Conservation (phyloP, 2,113 vertebrate species). For the Rhabdomys dilectus region DNA sequence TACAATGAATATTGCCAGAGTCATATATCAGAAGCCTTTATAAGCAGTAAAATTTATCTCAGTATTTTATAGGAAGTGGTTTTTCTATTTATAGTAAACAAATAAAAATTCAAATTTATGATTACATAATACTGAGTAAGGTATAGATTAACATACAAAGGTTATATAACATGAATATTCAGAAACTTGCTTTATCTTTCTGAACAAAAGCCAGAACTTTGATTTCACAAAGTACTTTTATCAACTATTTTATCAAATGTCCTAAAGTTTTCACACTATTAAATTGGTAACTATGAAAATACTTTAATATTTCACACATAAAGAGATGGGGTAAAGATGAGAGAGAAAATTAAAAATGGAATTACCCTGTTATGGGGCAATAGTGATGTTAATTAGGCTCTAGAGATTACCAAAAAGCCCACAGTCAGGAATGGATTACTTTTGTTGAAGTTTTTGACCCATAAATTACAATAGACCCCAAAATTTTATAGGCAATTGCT, state of each 20-base stretch:
- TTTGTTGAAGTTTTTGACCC: background rate
- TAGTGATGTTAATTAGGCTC: background rate
- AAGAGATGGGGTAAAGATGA: background rate
- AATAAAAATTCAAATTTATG: slow-evolving; percentile 25
- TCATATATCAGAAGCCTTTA: background rate
- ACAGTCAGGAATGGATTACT: background rate
- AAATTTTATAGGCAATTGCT: background rate
- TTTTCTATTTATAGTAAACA: background rate
- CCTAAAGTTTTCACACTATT: background rate
- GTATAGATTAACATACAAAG: background rate
- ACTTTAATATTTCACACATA: background rate
- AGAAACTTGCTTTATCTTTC: background rate
- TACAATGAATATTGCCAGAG: background rate
- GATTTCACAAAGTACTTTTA: background rate
- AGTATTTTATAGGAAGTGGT: background rate
- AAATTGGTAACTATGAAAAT: background rate
- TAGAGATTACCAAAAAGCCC: background rate
- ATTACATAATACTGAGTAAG: background rate
- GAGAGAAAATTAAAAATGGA: background rate
- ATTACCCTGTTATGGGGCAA: background rate
- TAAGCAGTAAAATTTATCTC: background rate
- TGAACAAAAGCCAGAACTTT: background rate
- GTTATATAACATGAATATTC: background rate
- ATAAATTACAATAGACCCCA: background rate
- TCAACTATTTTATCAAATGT: background rate